These are phyloP conservation scores for Sorex fumeus DNA, from an alignment of 2,113 vertebrate species.

Conservation along the genomic window DNA sequence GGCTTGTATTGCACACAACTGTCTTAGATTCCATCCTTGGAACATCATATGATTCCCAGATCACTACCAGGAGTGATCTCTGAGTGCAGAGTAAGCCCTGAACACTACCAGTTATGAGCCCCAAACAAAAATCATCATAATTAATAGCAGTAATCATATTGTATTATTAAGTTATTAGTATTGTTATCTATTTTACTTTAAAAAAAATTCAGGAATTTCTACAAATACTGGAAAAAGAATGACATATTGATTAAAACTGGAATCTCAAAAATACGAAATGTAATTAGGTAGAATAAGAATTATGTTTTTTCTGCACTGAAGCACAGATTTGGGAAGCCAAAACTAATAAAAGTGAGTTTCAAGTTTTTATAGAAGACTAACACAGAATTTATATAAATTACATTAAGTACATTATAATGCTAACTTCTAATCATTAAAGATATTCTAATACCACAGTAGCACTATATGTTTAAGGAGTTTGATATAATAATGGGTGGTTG, in stretches of 20 bases:
- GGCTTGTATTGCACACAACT: no score
- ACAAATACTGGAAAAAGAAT: background rate
- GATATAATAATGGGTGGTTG: no score
- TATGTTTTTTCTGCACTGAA: background rate
- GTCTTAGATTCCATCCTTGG: no score
- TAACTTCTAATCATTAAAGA: background rate
- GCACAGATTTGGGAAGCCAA: background rate
- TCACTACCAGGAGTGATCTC: no score
- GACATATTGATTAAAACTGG: background rate
- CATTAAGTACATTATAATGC: background rate
- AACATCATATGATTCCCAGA: no score
- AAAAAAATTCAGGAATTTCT: background rate
- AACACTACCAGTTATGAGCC: no score
- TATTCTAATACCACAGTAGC: background rate
- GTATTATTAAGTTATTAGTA: no score
- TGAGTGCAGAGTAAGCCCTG: no score
- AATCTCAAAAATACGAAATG: background rate
- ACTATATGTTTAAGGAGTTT: background rate
- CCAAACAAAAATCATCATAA: no score
- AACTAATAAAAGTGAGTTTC: background rate
- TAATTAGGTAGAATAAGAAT: background rate
- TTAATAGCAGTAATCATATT: background rate
- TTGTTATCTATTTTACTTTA: background rate
- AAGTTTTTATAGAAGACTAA: background rate
- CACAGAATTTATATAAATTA: conserved; percentile 1